Conservation (phyloP, 2,113 vertebrate species). For the Rhynchomys soricoides region DNA sequence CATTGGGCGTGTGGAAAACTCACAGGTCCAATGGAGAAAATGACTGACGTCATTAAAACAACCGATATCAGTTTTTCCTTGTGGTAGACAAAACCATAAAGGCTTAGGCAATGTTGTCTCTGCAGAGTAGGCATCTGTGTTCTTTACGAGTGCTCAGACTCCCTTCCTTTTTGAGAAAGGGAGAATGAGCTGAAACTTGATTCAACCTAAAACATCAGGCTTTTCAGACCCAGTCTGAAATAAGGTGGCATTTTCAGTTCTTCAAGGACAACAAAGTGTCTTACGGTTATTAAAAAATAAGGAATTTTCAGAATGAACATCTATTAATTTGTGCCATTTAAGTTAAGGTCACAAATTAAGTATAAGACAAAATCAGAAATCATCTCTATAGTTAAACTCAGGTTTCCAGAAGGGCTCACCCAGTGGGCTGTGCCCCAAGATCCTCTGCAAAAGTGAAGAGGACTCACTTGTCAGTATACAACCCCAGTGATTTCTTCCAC, state of each 20-base stretch:
- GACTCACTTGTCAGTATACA: background rate
- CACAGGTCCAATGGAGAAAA: background rate
- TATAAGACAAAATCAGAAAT: background rate
- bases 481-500: background rate
- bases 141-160: background rate
- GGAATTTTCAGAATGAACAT: background rate
- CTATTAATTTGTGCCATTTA: background rate
- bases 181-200: background rate
- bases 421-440: background rate
- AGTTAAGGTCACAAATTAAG: background rate
- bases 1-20: background rate
- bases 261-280: background rate
- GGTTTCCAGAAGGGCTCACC: background rate
- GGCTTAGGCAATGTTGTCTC: background rate
- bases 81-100: background rate
- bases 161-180: background rate
- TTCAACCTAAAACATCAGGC: background rate
- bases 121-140: background rate
- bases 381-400: background rate
- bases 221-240: background rate
- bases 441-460: background rate
- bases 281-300: conserved; percentile 29
- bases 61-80: background rate
- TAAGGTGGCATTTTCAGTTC: background rate
- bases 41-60: background rate